Percentiles rank a stretch among this genome's conserved stretches.
Evolutionary conservation across 1,140 invertebrate genomes (phyloP).

Genomic region (Drusus annulatus): DNA sequence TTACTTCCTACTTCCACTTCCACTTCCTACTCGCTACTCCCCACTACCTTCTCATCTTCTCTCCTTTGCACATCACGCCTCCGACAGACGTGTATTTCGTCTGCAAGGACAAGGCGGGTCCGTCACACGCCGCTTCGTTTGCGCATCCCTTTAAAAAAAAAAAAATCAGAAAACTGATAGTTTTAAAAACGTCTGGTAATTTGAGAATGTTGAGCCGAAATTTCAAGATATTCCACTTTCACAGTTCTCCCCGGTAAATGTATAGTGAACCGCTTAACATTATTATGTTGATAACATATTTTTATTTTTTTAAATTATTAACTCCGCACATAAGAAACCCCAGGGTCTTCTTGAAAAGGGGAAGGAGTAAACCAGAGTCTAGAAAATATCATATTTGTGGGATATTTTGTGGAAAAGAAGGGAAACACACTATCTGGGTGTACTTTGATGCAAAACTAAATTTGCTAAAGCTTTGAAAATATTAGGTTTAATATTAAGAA

Average conservation of each 20-base stretch:
- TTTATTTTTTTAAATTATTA: neutral
- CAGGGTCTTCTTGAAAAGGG: too few relatives aligned
- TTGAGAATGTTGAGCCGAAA: neutral
- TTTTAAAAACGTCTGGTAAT: conserved; percentile 7
- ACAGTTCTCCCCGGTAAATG: too few relatives aligned
- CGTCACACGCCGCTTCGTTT: too few relatives aligned
- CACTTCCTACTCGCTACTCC: neutral
- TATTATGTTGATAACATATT: neutral
- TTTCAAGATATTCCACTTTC: neutral
- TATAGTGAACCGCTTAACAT: neutral
- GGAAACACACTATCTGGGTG: too few relatives aligned
- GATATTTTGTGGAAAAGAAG: too few relatives aligned
- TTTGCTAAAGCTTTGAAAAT: too few relatives aligned
- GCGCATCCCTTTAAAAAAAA: neutral
- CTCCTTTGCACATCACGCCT: neutral
- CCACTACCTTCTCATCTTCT: neutral
- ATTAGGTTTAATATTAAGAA: too few relatives aligned
- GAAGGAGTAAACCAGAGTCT: too few relatives aligned
- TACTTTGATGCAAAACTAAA: too few relatives aligned
- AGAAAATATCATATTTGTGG: too few relatives aligned
- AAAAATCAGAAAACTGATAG: neutral
- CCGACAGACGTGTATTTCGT: neutral
- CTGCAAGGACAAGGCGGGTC: too few relatives aligned
- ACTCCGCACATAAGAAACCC: neutral
- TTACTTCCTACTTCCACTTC: neutral